Base-by-base conservation (phyloP, 2,888 invertebrate species). In the Drosophila atripex region DNA sequence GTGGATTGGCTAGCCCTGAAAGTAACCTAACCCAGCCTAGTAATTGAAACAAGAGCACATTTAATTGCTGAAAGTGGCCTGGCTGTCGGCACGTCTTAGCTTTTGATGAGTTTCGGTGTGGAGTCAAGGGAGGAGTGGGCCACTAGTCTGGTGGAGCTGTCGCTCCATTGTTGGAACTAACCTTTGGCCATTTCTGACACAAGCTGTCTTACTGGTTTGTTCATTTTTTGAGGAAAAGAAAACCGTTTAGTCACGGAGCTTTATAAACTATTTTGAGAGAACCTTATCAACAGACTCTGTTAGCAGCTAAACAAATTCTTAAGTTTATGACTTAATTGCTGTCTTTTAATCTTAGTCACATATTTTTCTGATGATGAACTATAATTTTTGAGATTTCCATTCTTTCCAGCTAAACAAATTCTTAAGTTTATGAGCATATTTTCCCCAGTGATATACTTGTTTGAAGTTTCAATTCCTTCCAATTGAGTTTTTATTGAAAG, bases 11-110 rank as follows among this genome's bases (percentile, higher is more conserved):
- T 21, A 47, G 46, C 14, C n/a, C 6, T 12, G 32, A 12, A 12
- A 12, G 12, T n/a, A 50, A 32, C 30, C 23, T 9, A 18, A 30
- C 41, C 23, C 28, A 45, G 50, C 18, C 14, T 23, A 51, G 76
- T 25, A 71, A 77, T 68, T 69, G 30, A 46, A 77, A 71, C 53
- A 69, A 64, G 49, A 77, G 65, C 50, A 14, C 57, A 65, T 78
- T 80, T 84, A 80, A 78, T 80, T 70, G 82, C 77, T 56, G 41
- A 39, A 59, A 65, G 65, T 71, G 63, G 54, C 64, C 50, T 16
- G 52, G 52, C 46, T 54, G 53, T 39, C 58, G 46, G 21, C 51
- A 21, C 16, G 63, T 61, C 45, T 61, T 28, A 63, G 12, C 52
- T 23, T 63, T 64, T 64, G 63, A 63, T 23, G 51, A 16, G 3